These are phyloP conservation scores for Aphidius gifuensis DNA, from an alignment of 1,140 invertebrate species.

Conservation along the genomic window DNA sequence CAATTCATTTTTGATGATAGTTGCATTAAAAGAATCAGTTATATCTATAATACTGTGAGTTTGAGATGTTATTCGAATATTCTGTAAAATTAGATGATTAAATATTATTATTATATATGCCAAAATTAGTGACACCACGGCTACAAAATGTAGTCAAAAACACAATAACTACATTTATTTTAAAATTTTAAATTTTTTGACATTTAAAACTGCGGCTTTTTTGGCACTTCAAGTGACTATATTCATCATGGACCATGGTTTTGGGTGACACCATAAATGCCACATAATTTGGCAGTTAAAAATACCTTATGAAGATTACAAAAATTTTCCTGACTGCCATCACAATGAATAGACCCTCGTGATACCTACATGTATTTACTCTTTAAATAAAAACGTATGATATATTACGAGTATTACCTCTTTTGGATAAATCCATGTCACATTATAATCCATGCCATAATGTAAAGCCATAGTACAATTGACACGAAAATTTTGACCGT, in stretches of 20 bases:
- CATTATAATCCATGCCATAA: constrained; percentile 21
- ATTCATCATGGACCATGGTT: too few relatives aligned
- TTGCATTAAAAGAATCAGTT: constrained; percentile 16
- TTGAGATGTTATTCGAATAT: constrained; percentile 27
- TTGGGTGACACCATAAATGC: too few relatives aligned
- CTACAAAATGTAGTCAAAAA: too few relatives aligned
- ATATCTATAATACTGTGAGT: constrained; percentile 3
- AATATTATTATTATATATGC: not conserved
- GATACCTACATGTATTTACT: not conserved
- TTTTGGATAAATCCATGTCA: constrained; percentile 35
- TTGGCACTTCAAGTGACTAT: too few relatives aligned
- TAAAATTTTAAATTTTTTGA: too few relatives aligned
- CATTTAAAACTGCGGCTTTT: too few relatives aligned
- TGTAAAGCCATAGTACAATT: constrained; percentile 34
- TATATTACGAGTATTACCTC: constrained; percentile 22
- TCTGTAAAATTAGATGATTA: constrained; percentile 19
- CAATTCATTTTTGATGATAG: constrained; percentile 35
- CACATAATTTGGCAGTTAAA: too few relatives aligned
- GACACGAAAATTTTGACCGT: constrained; percentile 35
- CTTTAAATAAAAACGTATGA: not conserved
- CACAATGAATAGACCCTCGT: too few relatives aligned
- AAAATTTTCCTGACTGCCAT: too few relatives aligned
- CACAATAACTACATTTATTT: too few relatives aligned
- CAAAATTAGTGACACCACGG: too few relatives aligned
- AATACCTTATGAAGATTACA: too few relatives aligned